Evolutionary conservation across 1,140 invertebrate species (phyloP), one percentile per base, ranked within the genome.

Genomic region (Drosophila kohkoa): DNA sequence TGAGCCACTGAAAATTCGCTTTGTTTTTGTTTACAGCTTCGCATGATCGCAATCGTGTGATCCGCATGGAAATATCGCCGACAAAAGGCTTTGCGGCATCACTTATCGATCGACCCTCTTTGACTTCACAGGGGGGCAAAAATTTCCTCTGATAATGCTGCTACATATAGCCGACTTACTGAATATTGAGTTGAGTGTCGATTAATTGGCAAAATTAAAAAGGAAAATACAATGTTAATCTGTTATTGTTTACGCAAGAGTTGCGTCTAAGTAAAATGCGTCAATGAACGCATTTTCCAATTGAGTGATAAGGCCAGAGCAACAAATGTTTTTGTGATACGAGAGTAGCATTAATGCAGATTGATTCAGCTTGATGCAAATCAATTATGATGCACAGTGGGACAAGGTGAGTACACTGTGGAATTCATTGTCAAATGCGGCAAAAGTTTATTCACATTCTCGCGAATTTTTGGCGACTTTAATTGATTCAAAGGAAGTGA

Each of bases 241-340:
- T 88, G 85, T 85, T 78, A 85, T 85, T 88, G 85, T 88, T 88
- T 89, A 89, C 86, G 77, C 66, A 60, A 66, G 72, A 32, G 32
- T 57, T 60, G 66, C 70, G 57, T 69, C 75, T 82, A 77, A 83
- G 64, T 70, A 67, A 81, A 76, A 81, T 85, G 75, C 85, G 85
- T 88, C 85, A 88, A 81, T 85, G 71, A 77, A 89, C 85, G 85
- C 77, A 89, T 89, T 85, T 89, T 85, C 70, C 55, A 62, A 54
- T 45, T 25, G 7, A 46, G n/a, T 35, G 57, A 72, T 75, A 60
- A 71, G 38, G 7, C 13, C 28, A 25, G 11, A 13, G 5, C 5
- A 25, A 35, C 52, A 20, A 20, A 55, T 55, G 52, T 55, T 25
- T 25, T 25, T 32, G 30, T 32, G 51, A 6, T 32, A 15, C 41